phyloP scores from a whole-genome alignment of 2,888 invertebrate species.

The Eupithecia pulchellata region DNA sequence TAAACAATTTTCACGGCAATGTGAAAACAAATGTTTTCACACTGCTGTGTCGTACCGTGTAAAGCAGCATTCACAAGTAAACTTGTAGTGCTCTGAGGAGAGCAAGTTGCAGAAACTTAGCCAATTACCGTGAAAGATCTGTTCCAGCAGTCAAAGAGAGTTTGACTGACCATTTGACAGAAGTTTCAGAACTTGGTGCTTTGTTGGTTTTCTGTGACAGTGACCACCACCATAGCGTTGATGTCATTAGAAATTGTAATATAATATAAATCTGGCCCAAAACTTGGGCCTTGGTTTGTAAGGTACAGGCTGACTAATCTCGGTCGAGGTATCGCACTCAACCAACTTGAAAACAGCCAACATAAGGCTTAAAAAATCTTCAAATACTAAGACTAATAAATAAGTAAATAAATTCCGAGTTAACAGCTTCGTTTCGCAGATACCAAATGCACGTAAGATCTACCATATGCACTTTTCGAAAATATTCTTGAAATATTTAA shows the following conservation, averaged over 20 bases:
- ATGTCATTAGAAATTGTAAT: neutral
- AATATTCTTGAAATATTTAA: neutral
- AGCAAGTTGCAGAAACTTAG: slow-evolving; percentile 1
- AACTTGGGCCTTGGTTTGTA: neutral
- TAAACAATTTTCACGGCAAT: neutral
- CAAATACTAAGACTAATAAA: too few species aligned
- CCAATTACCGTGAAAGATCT: slow-evolving; percentile 12
- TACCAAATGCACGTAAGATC: too few species aligned
- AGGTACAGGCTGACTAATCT: neutral
- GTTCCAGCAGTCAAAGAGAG: neutral
- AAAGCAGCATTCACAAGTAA: neutral
- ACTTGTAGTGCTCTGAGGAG: slow-evolving; percentile 9
- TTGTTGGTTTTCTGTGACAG: neutral
- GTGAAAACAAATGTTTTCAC: too few species aligned
- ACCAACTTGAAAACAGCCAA: neutral
- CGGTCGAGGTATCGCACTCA: neutral
- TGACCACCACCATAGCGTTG: neutral
- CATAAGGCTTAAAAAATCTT: too few species aligned
- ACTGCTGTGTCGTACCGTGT: slow-evolving; percentile 1
- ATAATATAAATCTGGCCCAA: too few species aligned
- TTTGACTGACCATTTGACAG: slow-evolving; percentile 7
- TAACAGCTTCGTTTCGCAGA: too few species aligned
- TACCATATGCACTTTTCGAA: too few species aligned
- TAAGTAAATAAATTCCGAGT: too few species aligned
- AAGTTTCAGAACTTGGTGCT: neutral